A percentile compares a stretch with the other conserved stretches of the same genome.
phyloP scores from a whole-genome alignment of 2,797 vertebrate genomes.

The Chromobotia macracanthus region DNA sequence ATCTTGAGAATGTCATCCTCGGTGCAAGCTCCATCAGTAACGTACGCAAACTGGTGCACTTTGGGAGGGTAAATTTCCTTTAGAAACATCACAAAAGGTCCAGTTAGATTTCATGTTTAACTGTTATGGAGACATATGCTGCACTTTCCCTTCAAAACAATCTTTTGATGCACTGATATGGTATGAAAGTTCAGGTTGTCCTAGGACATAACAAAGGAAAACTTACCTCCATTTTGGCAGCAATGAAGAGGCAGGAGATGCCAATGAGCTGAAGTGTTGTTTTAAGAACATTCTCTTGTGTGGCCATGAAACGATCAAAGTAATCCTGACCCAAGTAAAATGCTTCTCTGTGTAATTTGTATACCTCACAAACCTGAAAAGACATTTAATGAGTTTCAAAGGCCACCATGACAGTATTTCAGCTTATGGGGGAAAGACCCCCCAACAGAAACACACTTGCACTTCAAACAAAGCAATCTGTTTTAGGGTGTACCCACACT shows the following conservation, averaged over 20 bases:
- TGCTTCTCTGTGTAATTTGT: conserved; percentile 93
- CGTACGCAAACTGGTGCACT: conserved; percentile 93
- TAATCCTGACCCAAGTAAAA: conserved; percentile 96
- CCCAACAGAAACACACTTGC: not conserved
- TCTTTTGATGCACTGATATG: not conserved
- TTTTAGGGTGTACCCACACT: too few species aligned
- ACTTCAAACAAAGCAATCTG: not conserved
- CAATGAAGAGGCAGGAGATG: conserved; percentile 92
- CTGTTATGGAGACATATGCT: not conserved
- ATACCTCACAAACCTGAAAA: conserved; percentile 90
- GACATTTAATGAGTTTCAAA: not conserved
- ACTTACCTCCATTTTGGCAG: conserved; percentile 92
- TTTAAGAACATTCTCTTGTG: conserved; percentile 88
- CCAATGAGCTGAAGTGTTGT: conserved; percentile 93
- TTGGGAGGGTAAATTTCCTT: conserved; percentile 99
- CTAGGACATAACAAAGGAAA: not conserved
- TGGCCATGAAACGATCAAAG: conserved; percentile 97
- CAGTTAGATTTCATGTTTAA: conserved; percentile 3
- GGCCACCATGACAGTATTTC: not conserved
- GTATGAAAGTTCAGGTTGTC: not conserved
- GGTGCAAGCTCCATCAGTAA: conserved; percentile 93
- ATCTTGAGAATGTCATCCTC: conserved; percentile 93
- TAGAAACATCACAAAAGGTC: not conserved
- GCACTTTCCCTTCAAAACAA: not conserved
- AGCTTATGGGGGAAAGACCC: not conserved